Evolutionary conservation across 2,797 vertebrate species (phyloP).

Genomic region (Molossus molossus): DNA sequence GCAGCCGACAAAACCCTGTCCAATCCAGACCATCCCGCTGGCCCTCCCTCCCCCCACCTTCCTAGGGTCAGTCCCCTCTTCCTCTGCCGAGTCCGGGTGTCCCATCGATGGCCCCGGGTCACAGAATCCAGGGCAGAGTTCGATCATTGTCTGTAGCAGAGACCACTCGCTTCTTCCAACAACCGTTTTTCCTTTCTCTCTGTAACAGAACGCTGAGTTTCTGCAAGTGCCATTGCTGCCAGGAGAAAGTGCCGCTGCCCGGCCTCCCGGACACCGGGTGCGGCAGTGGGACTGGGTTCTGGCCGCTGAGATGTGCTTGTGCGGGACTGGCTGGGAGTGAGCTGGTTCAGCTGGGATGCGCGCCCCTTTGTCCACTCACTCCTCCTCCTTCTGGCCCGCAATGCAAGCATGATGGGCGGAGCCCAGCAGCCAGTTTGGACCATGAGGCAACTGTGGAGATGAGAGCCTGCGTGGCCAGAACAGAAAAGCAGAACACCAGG

Average conservation of each 20-base stretch:
- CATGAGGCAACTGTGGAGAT: background rate
- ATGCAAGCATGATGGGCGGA: fast-evolving
- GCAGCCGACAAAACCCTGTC: background rate
- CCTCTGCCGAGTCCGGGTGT: background rate
- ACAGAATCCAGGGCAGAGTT: background rate
- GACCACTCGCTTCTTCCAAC: background rate
- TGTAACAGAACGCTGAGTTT: background rate
- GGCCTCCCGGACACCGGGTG: background rate
- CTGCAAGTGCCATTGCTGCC: background rate
- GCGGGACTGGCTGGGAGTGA: background rate
- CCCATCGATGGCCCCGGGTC: background rate
- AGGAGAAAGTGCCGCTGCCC: background rate
- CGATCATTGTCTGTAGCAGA: background rate
- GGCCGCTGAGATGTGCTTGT: background rate
- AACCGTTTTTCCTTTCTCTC: background rate
- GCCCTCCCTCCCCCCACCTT: background rate
- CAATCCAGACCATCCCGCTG: background rate
- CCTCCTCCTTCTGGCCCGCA: background rate
- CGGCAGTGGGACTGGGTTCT: background rate
- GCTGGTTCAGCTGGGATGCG: background rate
- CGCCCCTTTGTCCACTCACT: background rate
- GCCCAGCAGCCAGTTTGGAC: background rate
- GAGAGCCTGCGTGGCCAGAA: background rate
- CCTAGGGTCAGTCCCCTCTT: background rate
- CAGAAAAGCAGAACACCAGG: background rate